These are phyloP conservation scores for Rhynchopsitta pachyrhyncha DNA, from an alignment of 2,113 vertebrate genomes.

Conservation along the genomic window DNA sequence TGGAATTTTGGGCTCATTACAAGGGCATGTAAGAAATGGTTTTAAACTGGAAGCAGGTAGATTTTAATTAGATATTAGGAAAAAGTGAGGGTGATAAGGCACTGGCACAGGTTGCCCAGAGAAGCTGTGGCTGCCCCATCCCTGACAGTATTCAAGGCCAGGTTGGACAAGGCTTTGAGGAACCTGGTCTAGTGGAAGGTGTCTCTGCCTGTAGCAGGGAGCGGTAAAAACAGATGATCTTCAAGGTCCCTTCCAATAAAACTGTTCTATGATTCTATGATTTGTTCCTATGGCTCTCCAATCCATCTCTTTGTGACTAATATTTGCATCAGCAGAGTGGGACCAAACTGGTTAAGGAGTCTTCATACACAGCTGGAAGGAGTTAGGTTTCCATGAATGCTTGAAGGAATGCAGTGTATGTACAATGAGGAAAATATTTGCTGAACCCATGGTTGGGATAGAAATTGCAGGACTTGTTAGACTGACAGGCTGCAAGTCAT, in stretches of 20 bases:
- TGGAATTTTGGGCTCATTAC: not conserved
- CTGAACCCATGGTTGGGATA: not conserved
- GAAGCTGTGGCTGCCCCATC: not conserved
- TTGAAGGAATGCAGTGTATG: not conserved
- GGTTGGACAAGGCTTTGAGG: not conserved
- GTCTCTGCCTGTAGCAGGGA: not conserved
- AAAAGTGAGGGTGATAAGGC: not conserved
- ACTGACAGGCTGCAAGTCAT: not conserved
- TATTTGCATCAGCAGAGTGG: not conserved
- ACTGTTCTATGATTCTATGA: not conserved
- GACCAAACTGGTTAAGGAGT: not conserved
- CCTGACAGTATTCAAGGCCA: not conserved
- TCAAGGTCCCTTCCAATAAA: not conserved
- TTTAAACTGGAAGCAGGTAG: not conserved
- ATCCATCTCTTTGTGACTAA: not conserved
- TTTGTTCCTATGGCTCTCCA: not conserved
- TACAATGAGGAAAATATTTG: not conserved
- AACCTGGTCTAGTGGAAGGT: not conserved
- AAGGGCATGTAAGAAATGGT: not conserved
- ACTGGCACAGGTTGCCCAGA: not conserved
- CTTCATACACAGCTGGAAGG: not conserved
- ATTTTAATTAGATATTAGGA: not conserved
- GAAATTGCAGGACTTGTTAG: not conserved
- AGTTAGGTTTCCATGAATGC: not conserved
- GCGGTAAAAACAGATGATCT: not conserved